Conservation (phyloP, 1,140 invertebrate genomes). For the Brachionus plicatilis region DNA sequence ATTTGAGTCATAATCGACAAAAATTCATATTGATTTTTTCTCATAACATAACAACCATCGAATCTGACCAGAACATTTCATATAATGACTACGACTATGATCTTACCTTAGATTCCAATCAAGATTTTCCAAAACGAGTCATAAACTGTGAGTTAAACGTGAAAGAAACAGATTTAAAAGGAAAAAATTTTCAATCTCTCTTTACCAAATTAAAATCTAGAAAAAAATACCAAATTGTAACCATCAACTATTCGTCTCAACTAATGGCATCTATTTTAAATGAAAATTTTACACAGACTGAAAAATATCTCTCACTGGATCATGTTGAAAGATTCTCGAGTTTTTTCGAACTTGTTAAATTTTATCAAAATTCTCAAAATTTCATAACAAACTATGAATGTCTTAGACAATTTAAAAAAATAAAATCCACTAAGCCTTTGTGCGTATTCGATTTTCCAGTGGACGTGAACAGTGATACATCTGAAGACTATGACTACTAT, state of each 20-base stretch:
- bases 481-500: neutral
- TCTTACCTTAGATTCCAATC: neutral
- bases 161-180: neutral
- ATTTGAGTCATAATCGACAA: neutral
- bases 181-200: neutral
- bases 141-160: neutral
- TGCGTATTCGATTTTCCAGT: neutral
- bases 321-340: neutral
- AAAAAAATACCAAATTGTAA: constrained; percentile 3
- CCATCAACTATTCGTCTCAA: neutral
- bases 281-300: neutral
- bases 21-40: neutral
- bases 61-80: neutral
- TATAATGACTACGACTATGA: neutral
- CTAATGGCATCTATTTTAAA: neutral
- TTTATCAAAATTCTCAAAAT: neutral
- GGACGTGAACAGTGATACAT: neutral
- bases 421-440: neutral
- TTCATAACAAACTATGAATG: constrained; percentile 17
- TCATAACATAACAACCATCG: neutral
- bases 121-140: neutral
- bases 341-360: constrained; percentile 9
- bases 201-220: neutral
- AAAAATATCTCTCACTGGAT: neutral
- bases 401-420: neutral